Conservation (phyloP, 2,797 vertebrate species). For the Sebastes umbrosus region DNA sequence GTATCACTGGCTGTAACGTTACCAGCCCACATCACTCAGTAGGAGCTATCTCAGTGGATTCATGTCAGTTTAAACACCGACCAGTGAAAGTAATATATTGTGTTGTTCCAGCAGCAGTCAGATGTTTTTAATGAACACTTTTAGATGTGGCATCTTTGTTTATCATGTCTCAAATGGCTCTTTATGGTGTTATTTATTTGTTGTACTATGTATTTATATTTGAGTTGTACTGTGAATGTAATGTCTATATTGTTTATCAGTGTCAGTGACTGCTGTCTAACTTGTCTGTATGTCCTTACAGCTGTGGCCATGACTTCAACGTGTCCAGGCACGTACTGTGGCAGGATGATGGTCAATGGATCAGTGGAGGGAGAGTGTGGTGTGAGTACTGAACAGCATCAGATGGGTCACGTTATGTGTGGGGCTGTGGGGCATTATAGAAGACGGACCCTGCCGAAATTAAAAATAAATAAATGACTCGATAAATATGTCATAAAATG, state of each 20-base stretch:
- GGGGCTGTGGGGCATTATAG: background rate
- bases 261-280: background rate
- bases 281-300: conserved; percentile 61
- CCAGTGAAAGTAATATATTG: too few relatives aligned
- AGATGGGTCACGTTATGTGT: background rate
- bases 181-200: background rate
- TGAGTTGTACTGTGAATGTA: too few relatives aligned
- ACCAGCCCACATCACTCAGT: background rate
- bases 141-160: too few relatives aligned
- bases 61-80: too few relatives aligned
- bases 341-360: conserved; percentile 85
- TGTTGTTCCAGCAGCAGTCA: too few relatives aligned
- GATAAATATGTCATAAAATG: too few relatives aligned
- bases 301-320: conserved; percentile 89
- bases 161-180: background rate
- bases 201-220: background rate
- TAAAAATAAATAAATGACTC: too few relatives aligned
- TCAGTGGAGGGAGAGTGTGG: conserved; percentile 90
- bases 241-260: background rate
- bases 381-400: conserved; percentile 78
- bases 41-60: background rate
- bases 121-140: too few relatives aligned
- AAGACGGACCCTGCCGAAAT: too few relatives aligned
- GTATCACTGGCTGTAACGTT: too few relatives aligned
- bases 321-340: conserved; percentile 97